These are phyloP conservation scores for Parnassius glacialis DNA, from an alignment of 2,888 invertebrate genomes.

Conservation along the genomic window DNA sequence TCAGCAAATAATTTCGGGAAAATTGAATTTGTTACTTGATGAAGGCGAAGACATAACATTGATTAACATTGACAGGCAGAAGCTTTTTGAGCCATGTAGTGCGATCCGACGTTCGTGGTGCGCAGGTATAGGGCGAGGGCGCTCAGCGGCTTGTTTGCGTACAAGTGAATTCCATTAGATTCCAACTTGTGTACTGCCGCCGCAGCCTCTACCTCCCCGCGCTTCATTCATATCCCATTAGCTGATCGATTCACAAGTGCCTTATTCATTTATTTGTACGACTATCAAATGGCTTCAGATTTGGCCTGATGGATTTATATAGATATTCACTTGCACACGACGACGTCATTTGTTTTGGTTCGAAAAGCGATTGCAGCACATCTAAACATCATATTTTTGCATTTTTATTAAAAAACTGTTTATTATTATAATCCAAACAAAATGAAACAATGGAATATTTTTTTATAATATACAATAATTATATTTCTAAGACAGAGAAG, in stretches of 20 bases:
- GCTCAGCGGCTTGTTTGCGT: constrained; percentile 75
- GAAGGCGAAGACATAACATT: constrained; percentile 29
- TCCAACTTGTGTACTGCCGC: constrained; percentile 65
- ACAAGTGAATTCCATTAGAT: constrained; percentile 81
- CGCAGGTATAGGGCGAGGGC: constrained; percentile 46
- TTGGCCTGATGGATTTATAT: constrained; percentile 11
- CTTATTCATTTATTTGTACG: constrained; percentile 56
- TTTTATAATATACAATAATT: no score
- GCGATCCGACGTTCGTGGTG: constrained; percentile 28
- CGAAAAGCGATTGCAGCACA: no score
- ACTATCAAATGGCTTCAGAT: constrained; percentile 27
- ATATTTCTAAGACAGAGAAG: no score
- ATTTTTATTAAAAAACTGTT: no score
- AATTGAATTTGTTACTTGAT: constrained; percentile 1
- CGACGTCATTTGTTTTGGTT: no score
- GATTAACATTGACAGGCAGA: constrained; percentile 36
- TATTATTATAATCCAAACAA: no score
- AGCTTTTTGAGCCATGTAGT: constrained; percentile 39
- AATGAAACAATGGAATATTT: no score
- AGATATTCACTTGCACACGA: constrained; percentile 6
- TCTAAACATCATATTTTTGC: no score
- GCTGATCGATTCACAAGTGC: constrained; percentile 75
- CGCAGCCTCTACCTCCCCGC: constrained; percentile 60
- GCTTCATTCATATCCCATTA: constrained; percentile 79
- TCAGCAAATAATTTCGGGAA: neutral